Evolutionary conservation across 2,888 invertebrate genomes (phyloP), one percentile per base, ranked within the genome.

Genomic region (Fabriciana adippe): DNA sequence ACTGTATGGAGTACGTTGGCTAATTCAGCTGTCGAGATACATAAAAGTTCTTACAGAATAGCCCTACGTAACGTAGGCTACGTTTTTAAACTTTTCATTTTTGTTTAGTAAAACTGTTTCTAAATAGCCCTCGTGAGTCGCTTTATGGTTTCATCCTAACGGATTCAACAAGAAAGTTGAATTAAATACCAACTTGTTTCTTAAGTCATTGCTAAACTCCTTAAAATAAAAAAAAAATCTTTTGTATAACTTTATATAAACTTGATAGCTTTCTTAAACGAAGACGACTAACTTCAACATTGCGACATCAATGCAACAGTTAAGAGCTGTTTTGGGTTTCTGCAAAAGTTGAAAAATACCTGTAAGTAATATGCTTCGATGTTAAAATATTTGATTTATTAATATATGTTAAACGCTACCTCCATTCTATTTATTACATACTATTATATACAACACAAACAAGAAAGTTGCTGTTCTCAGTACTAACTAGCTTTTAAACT

Each of bases 151-250:
- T 61, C 61, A 51, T 50, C 18, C 31, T 18, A 61, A 61, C 35
- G 51, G 59, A 61, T 51, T 61, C 50, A 31, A 18, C 18, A 51
- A 51, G 51, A 51, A 60, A 61, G 35, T 61, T 61, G 50, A 51
- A 61, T 51, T 61, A 61, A 61, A 61, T 61, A 61, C 50, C 18
- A 61, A 61, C 41, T 61, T 61, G 51, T 41, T 61, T 51, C 61
- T 31, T 51, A 51, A 61, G 50, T 61, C 61, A 51, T 31, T 51
- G 61, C 35, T 16, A 61, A 61, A 51, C 41, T 51, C 35, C 31
- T 53, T 16, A 53, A 51, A 61, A 41, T 15, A 51, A 53, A 41
- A 35, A 21, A 26, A 41, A 15, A 51, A n/a, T 31, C 61, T 61
- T 61, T 61, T 61, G 61, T 61, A 53, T 61, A 61, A 61, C 35